phyloP scores from a whole-genome alignment of 2,113 vertebrate genomes.

The Zosterops hypoxanthus region DNA sequence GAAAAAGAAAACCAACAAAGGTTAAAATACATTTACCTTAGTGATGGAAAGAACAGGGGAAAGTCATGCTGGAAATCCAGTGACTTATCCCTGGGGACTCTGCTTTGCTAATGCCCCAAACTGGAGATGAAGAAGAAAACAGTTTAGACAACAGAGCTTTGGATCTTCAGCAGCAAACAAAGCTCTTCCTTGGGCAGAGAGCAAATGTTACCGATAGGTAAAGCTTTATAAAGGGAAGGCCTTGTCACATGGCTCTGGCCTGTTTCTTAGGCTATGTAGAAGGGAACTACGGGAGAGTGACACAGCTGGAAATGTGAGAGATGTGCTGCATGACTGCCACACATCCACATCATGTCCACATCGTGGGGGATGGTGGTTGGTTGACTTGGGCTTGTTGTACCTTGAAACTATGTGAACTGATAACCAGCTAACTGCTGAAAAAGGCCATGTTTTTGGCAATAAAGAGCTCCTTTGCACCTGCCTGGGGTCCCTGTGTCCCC shows the following conservation, averaged over 20 bases:
- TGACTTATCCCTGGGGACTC: not conserved
- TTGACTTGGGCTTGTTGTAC: not conserved
- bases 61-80: not conserved
- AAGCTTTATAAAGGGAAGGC: not conserved
- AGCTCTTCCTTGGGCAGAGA: not conserved
- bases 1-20: not conserved
- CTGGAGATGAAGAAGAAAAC: not conserved
- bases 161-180: not conserved
- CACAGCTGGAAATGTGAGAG: not conserved
- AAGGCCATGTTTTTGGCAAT: not conserved
- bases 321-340: not conserved
- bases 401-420: not conserved
- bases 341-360: not conserved
- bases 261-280: not conserved
- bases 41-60: not conserved
- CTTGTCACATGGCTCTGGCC: not conserved
- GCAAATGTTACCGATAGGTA: not conserved
- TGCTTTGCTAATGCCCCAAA: not conserved
- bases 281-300: not conserved
- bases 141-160: not conserved
- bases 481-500: fast-evolving
- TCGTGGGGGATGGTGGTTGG: not conserved
- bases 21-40: not conserved
- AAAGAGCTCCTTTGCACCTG: not conserved
- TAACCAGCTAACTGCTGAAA: not conserved